Evolutionary conservation across 2,113 vertebrate genomes (phyloP), one percentile per base, ranked within the genome.

Genomic region (Elephas maximus): DNA sequence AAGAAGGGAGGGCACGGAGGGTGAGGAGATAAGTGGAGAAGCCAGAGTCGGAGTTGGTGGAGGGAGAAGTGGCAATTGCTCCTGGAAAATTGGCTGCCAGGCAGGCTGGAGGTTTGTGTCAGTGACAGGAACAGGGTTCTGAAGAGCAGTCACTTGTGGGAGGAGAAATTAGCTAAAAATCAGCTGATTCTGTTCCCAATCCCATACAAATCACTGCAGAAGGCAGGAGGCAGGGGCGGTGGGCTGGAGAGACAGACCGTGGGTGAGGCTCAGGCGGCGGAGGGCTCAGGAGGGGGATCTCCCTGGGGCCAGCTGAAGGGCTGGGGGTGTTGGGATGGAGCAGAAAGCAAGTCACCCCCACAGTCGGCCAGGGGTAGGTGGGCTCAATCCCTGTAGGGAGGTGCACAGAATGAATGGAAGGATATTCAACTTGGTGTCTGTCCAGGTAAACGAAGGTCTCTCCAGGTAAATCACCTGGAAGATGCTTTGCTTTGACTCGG

Each of bases 151-250:
- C 90, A 76, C 86, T 96, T 0, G 41, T 71, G 79, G 95, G 93
- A 95, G 94, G 93, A 94, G 94, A 97, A 95, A 94, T 95, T 80
- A 94, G 83, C 82, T 90, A 79, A 85, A 88, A 91, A 88, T 41
- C 94, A 91, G 94, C 28, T 0, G 83, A 30, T 87, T 91, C 92
- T 71, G 88, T 78, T 93, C 96, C 90, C 20, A 18, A 84, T 51
- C n/a, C 48, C 28, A 73, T 18, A 88, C 53, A 76, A 79, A 89
- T 87, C 79, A 9, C 71, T 0, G 2, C 0, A 0, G 30, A 51
- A 79, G 15, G 53, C 62, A 37, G 81, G 26, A 51, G 87, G 33
- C 0, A 73, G 77, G n/a, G 71, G 48, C 0, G 0, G 4, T 0
- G 18, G 83, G 37, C 10, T 26, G 77, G 88, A n/a, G 81, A 51